Conservation (phyloP, 2,888 invertebrate species). For the Girardia tigrina region DNA sequence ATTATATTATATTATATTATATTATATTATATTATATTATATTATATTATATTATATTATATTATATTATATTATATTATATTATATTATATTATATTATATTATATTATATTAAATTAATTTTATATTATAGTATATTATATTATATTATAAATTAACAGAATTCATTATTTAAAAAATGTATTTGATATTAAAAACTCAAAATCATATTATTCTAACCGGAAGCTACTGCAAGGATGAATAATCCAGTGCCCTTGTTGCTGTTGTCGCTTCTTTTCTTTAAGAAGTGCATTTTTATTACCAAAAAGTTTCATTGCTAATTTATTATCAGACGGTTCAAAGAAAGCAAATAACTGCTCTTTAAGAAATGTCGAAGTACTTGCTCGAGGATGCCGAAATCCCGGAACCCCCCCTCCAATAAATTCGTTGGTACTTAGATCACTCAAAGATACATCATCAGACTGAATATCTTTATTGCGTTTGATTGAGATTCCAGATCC, state of each 20-base stretch:
- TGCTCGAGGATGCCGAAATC: constrained; percentile 31
- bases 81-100: no score
- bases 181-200: no score
- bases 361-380: constrained; percentile 40
- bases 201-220: constrained; percentile 64
- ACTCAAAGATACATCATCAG: constrained; percentile 1
- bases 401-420: constrained; percentile 3
- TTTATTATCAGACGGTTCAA: constrained; percentile 98
- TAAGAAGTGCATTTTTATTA: constrained; percentile 93
- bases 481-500: not conserved
- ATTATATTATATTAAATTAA: no score
- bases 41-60: no score
- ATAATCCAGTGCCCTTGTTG: constrained; percentile 97
- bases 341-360: constrained; percentile 55
- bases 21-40: no score
- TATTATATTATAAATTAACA: no score
- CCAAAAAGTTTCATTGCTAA: constrained; percentile 98
- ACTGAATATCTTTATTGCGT: not conserved
- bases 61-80: no score
- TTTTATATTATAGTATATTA: no score
- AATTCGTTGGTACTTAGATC: constrained; percentile 35
- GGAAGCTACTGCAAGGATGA: constrained; percentile 97
- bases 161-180: no score
- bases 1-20: no score
- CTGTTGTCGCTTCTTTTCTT: constrained; percentile 91